Percentiles rank a stretch among this genome's conserved stretches.
phyloP scores from a whole-genome alignment of 1,140 invertebrate genomes.

The Cydia fagiglandana region DNA sequence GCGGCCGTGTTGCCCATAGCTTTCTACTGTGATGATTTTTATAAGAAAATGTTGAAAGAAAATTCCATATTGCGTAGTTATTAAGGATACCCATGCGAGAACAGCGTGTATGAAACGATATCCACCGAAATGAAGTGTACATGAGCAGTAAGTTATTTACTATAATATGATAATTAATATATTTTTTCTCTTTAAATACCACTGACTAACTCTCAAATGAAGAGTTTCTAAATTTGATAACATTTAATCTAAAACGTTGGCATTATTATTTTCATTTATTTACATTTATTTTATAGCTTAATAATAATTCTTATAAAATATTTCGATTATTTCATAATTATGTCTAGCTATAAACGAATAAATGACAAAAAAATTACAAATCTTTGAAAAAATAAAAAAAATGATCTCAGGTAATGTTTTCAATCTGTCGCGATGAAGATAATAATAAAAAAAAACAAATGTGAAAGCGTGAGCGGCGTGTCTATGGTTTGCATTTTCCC shows the following conservation, averaged over 20 bases:
- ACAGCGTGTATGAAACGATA: background rate
- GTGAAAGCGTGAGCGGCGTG: slow-evolving; percentile 16
- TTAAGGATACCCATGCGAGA: slow-evolving; percentile 13
- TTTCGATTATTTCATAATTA: slow-evolving; percentile 37
- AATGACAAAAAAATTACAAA: slow-evolving; percentile 51
- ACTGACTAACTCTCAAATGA: slow-evolving; percentile 16
- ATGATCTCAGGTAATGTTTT: slow-evolving; percentile 46
- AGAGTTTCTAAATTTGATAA: slow-evolving; percentile 30
- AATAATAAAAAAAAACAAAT: slow-evolving; percentile 28
- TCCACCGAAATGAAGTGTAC: slow-evolving; percentile 27
- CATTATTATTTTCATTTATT: slow-evolving; percentile 31
- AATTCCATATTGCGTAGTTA: slow-evolving; percentile 38
- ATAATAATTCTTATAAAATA: slow-evolving; percentile 31
- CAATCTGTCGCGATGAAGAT: slow-evolving; percentile 18
- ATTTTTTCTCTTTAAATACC: slow-evolving; percentile 29
- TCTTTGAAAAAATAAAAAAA: slow-evolving; percentile 48
- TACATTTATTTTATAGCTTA: slow-evolving; percentile 27
- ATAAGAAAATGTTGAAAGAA: slow-evolving; percentile 36
- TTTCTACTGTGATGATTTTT: slow-evolving; percentile 39
- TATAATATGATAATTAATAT: slow-evolving; percentile 30
- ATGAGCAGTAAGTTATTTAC: slow-evolving; percentile 15
- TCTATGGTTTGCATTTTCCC: slow-evolving; percentile 30
- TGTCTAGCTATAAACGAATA: slow-evolving; percentile 41
- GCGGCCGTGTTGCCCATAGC: slow-evolving; percentile 7
- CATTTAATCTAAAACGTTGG: slow-evolving; percentile 31